Percentiles rank a stretch among this genome's conserved stretches.
phyloP scores from a whole-genome alignment of 2,888 invertebrate species.

The Gandaritis pyraliata region DNA sequence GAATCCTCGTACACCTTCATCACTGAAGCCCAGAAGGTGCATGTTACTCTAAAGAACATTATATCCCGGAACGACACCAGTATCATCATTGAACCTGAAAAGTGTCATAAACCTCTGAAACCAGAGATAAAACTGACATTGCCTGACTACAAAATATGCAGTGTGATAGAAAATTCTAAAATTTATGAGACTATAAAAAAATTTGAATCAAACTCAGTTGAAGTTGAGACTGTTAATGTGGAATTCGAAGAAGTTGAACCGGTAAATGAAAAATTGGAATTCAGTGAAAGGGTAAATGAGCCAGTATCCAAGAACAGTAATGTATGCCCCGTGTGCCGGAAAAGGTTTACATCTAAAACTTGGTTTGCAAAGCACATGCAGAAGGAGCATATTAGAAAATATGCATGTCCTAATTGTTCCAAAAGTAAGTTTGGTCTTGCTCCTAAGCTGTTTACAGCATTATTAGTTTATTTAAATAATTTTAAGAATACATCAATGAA shows the following conservation, averaged over 20 bases:
- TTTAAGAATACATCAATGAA: too few species aligned
- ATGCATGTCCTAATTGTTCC: slow-evolving; percentile 61
- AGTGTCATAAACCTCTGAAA: slow-evolving; percentile 28
- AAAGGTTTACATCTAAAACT: slow-evolving; percentile 63
- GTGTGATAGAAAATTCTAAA: slow-evolving; percentile 48
- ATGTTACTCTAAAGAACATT: slow-evolving; percentile 66
- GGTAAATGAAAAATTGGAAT: slow-evolving; percentile 8
- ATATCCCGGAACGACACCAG: slow-evolving; percentile 59
- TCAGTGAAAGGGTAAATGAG: slow-evolving; percentile 28
- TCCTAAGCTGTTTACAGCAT: too few species aligned
- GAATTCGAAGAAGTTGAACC: slow-evolving; percentile 20
- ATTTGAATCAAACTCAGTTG: neutral
- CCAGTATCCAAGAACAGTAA: slow-evolving; percentile 43
- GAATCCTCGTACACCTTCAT: slow-evolving; percentile 79
- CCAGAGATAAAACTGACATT: slow-evolving; percentile 56
- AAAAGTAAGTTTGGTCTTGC: slow-evolving; percentile 60
- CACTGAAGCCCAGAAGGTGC: slow-evolving; percentile 69
- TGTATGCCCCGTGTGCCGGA: slow-evolving; percentile 63
- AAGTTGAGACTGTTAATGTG: neutral
- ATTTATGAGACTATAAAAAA: slow-evolving; percentile 41
- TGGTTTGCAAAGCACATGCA: slow-evolving; percentile 72
- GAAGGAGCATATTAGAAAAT: slow-evolving; percentile 64
- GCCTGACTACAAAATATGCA: slow-evolving; percentile 64
- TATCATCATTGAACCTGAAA: slow-evolving; percentile 63
- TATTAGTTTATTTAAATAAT: too few species aligned